Base-by-base conservation (phyloP, 2,888 invertebrate species). In the Leptinotarsa rubiginosa region DNA sequence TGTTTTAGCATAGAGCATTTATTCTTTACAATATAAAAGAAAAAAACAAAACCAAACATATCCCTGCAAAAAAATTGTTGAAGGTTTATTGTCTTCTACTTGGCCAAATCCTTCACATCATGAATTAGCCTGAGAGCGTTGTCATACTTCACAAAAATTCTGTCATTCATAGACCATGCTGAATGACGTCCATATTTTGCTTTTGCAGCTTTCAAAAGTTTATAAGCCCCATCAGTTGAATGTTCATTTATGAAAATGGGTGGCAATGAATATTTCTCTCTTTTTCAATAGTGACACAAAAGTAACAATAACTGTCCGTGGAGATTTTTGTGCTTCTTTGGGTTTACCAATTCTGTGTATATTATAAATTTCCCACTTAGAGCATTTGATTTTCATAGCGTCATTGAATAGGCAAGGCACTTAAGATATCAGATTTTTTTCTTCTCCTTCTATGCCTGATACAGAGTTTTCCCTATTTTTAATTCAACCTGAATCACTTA, bases 61-160 rank as follows among this genome's bases (percentile, higher is more conserved):
- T 54, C 4, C 18, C 12, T 10, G 18, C 18, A 12, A n/a, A 54
- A 54, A 54, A 54, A 20, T 22, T 13, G 56, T 56, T 22, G 5
- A 18, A n/a, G 5, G 13, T 18, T 56, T 20, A 5, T 62, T 31
- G 16, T 59, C 31, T 62, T 62, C 41, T 62, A 62, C 52, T 67
- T 50, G 50, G n/a, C 16, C 66, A 67, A 25, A 20, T 67, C n/a
- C 31, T 50, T 16, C 31, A 12, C 25, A 67, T 31, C 13, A n/a
- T 67, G 22, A 18, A 67, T 52, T 4, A 52, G 20, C 52, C 49
- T 52, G 31, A 67, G 18, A 67, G 67, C 52, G 52, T 67, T 67
- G 52, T 67, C 66, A 50, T 50, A 5, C 25, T 50, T 66, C 66
- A 52, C 31, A 25, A 67, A 67, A 52, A 67, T 67, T 67, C 50